A percentile compares a stretch with the other conserved stretches of the same genome.
These are phyloP conservation scores for Aphidius ervi DNA, from an alignment of 1,140 invertebrate species.

Conservation along the genomic window DNA sequence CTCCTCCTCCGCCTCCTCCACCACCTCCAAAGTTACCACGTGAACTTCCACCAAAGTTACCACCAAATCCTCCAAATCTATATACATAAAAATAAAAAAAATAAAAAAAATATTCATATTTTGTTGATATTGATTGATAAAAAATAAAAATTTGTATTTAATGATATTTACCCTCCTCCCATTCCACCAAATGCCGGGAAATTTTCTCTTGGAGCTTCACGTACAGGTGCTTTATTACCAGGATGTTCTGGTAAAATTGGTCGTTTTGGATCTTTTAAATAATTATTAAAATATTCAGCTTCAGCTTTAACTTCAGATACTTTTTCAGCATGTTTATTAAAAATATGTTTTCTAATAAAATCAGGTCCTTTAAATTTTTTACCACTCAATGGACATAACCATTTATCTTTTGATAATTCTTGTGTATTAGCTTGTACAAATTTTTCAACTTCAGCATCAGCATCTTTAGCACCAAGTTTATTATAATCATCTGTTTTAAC, in stretches of 20 bases:
- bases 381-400: slow-evolving; percentile 96
- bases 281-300: slow-evolving; percentile 97
- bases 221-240: slow-evolving; percentile 55
- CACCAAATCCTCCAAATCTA: slow-evolving; percentile 44
- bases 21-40: slow-evolving; percentile 40
- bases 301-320: slow-evolving; percentile 95
- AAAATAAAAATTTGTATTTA: slow-evolving; percentile 7
- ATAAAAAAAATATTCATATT: slow-evolving; percentile 1
- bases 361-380: slow-evolving; percentile 99
- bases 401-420: slow-evolving; percentile 95
- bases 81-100: slow-evolving; percentile 9
- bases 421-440: slow-evolving; percentile 92
- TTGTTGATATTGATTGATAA: not conserved
- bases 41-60: slow-evolving; percentile 4
- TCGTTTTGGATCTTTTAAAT: slow-evolving; percentile 89
- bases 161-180: slow-evolving; percentile 49
- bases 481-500: slow-evolving; percentile 73
- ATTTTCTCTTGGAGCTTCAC: slow-evolving; percentile 44
- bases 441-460: slow-evolving; percentile 88
- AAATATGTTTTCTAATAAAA: slow-evolving; percentile 97
- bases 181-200: slow-evolving; percentile 48
- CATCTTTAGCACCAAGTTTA: slow-evolving; percentile 83
- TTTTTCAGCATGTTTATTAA: slow-evolving; percentile 96
- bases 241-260: slow-evolving; percentile 90
- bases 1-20: slow-evolving; percentile 47